Percentiles rank a stretch among this genome's conserved stretches.
phyloP scores from a whole-genome alignment of 2,888 invertebrate genomes.

The Leucozona laternaria region DNA sequence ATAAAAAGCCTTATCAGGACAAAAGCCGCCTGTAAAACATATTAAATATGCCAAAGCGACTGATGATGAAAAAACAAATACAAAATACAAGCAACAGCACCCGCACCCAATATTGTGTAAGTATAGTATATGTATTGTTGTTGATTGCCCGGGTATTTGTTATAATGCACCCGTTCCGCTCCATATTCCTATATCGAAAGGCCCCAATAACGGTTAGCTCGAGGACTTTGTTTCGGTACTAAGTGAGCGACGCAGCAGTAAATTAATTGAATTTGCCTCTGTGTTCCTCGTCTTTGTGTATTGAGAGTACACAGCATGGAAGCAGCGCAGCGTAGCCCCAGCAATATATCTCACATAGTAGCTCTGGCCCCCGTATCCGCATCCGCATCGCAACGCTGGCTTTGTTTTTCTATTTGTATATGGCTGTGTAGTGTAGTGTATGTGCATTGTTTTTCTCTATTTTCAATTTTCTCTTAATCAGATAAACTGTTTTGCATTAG shows the following conservation, averaged over 20 bases:
- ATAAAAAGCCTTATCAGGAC: slow-evolving; percentile 75
- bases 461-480: slow-evolving; percentile 76
- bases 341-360: slow-evolving; percentile 41
- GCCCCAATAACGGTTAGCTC: slow-evolving; percentile 33
- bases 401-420: slow-evolving; percentile 3
- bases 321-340: neutral
- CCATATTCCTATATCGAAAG: neutral
- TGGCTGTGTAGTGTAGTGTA: neutral
- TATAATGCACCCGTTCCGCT: slow-evolving; percentile 33
- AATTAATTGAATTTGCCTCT: slow-evolving; percentile 75
- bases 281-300: slow-evolving; percentile 54
- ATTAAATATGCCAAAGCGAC: slow-evolving; percentile 70
- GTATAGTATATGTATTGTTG: neutral
- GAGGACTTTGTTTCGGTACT: slow-evolving; percentile 54
- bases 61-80: slow-evolving; percentile 43
- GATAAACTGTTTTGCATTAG: slow-evolving; percentile 76
- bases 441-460: slow-evolving; percentile 65
- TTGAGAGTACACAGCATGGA: neutral
- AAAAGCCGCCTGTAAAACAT: slow-evolving; percentile 74
- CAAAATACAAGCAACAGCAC: slow-evolving; percentile 3
- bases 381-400: slow-evolving; percentile 27
- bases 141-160: slow-evolving; percentile 67
- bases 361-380: slow-evolving; percentile 29
- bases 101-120: neutral
- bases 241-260: slow-evolving; percentile 75